phyloP scores from a whole-genome alignment of 1,140 invertebrate species.

The Drosophila arawakana region DNA sequence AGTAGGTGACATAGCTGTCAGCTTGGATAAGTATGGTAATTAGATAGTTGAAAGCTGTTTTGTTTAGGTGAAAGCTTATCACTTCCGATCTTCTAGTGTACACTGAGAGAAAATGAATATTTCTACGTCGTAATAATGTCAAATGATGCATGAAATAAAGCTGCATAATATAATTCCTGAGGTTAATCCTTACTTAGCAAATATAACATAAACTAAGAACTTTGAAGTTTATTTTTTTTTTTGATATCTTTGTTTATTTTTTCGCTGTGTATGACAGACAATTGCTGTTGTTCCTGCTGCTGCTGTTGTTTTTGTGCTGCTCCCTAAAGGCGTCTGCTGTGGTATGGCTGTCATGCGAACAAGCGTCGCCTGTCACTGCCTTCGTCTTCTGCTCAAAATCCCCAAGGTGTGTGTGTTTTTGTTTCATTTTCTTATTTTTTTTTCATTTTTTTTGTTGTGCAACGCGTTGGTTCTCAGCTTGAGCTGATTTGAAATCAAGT shows the following conservation, averaged over 20 bases:
- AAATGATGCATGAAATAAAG: too few relatives aligned
- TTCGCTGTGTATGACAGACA: not conserved
- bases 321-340: conserved; percentile 14
- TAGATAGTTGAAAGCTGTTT: not conserved
- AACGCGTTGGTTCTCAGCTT: conserved; percentile 33
- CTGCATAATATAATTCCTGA: too few relatives aligned
- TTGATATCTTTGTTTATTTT: too few relatives aligned
- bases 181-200: too few relatives aligned
- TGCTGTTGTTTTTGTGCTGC: not conserved
- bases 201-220: too few relatives aligned
- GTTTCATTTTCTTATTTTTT: too few relatives aligned
- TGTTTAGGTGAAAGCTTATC: not conserved
- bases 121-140: too few relatives aligned
- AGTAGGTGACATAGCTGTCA: not conserved
- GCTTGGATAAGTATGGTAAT: not conserved
- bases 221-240: too few relatives aligned
- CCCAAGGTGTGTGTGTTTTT: conserved; percentile 45
- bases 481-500: conserved; percentile 32
- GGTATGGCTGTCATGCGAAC: conserved; percentile 34
- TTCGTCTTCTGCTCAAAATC: conserved; percentile 35
- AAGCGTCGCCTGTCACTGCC: conserved; percentile 42
- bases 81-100: not conserved
- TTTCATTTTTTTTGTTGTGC: not conserved
- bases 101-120: too few relatives aligned
- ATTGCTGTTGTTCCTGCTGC: not conserved